phyloP scores from a whole-genome alignment of 2,797 vertebrate species.

The Anableps anableps region DNA sequence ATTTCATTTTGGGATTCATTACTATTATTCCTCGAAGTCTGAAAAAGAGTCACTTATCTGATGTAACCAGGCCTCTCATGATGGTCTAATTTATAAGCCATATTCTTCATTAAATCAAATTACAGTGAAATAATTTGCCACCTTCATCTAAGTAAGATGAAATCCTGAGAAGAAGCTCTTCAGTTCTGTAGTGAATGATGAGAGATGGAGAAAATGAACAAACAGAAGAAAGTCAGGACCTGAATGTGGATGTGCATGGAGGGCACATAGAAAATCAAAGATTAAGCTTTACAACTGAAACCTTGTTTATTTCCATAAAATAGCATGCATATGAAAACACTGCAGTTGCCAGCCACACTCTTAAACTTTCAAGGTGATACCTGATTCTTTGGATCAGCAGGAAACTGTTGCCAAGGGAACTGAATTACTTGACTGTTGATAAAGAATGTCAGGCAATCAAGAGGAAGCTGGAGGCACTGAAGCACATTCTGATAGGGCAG shows the following conservation, averaged over 20 bases:
- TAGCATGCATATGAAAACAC: conserved; percentile 59
- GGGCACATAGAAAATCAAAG: conserved; percentile 24
- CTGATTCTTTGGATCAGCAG: conserved; percentile 76
- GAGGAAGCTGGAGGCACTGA: conserved; percentile 69
- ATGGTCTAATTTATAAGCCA: conserved; percentile 13
- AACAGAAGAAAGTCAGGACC: conserved; percentile 41
- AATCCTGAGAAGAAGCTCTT: neutral
- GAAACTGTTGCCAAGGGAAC: conserved; percentile 81
- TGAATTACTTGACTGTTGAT: conserved; percentile 80
- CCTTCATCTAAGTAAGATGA: conserved; percentile 9
- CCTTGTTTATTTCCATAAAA: conserved; percentile 44
- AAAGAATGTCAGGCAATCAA: conserved; percentile 81
- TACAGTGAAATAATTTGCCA: conserved; percentile 19
- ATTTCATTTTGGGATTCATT: conserved; percentile 36
- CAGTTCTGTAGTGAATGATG: conserved; percentile 16
- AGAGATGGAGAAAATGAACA: conserved; percentile 36
- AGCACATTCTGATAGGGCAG: conserved; percentile 65
- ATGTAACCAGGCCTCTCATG: conserved; percentile 1
- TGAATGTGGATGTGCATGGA: conserved; percentile 30
- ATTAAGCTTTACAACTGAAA: conserved; percentile 42
- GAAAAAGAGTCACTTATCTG: conserved; percentile 24
- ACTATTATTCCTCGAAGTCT: conserved; percentile 28
- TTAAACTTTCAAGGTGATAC: conserved; percentile 80
- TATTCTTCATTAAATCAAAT: conserved; percentile 23
- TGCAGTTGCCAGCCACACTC: conserved; percentile 56